Evolutionary conservation across 2,888 invertebrate genomes (phyloP), one percentile per base, ranked within the genome.

Genomic region (Coleophora deauratella): DNA sequence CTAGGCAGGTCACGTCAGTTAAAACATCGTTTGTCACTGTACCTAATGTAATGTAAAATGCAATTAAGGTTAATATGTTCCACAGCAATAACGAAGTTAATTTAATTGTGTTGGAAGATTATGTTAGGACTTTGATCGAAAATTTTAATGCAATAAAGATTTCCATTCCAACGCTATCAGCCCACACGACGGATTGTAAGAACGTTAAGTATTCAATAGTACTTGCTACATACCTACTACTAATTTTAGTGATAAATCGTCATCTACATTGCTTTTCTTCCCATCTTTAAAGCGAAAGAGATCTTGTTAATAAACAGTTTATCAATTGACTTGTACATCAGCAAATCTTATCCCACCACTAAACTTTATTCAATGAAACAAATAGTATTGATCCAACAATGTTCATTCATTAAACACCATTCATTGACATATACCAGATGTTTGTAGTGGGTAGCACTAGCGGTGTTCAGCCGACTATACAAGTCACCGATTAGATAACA

Each of bases 371-470:
- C 15, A 12, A 36, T 30, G 30, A 37, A 27, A 41, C 13, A 32
- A 36, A 9, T 31, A 15, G 36, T 30, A 36, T 32, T 35, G n/a
- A 42, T 37, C 3, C 21, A 21, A 21, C 21, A 64, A 59, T 55
- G 49, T 40, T 52, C 63, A 71, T 66, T 71, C 64, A 67, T 58
- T 57, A 57, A 57, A 61, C 51, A 37, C 48, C 49, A 59, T 62
- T 64, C 65, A 72, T 70, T 72, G 66, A 67, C 58, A 57, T 61
- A 51, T 47, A 38, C 57, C 55, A 59, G 62, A 55, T 56, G 59
- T 52, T 55, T 49, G 49, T 56, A 55, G 57, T 55, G 49, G 40
- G 39, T 31, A 41, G 43, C 43, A 38, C 41, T 44, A 45, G 32
- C 33, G 44, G 37, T 45, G 38, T 44, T 41, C 33, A 36, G 34